phyloP scores from a whole-genome alignment of 2,113 vertebrate species.

The Australoheros scitulus region DNA sequence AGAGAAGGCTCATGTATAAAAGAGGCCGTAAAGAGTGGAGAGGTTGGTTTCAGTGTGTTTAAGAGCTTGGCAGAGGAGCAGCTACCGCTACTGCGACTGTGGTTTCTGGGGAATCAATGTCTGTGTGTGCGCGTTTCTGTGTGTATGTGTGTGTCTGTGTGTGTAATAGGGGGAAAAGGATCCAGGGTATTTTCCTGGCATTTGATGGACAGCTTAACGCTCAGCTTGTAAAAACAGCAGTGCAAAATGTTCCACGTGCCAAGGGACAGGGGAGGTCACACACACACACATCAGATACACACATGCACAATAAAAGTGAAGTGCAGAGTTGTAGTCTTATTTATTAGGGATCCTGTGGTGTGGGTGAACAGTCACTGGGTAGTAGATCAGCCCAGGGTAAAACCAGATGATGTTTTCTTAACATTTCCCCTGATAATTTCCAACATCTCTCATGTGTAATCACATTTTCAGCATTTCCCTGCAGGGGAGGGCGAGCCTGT shows the following conservation, averaged over 20 bases:
- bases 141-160: constrained; percentile 24
- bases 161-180: constrained; percentile 46
- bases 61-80: constrained; percentile 65
- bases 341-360: constrained; percentile 56
- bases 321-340: constrained; percentile 53
- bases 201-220: constrained; percentile 74
- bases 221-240: constrained; percentile 73
- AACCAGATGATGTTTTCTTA: constrained; percentile 63
- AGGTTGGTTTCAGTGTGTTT: constrained; percentile 70
- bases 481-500: neutral
- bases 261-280: constrained; percentile 58
- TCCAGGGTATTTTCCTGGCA: constrained; percentile 67
- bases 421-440: constrained; percentile 63
- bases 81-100: constrained; percentile 52
- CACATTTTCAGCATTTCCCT: constrained; percentile 54
- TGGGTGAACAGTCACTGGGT: constrained; percentile 62
- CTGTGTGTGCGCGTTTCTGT: constrained; percentile 3
- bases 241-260: constrained; percentile 73
- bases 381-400: constrained; percentile 23
- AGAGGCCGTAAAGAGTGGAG: constrained; percentile 58
- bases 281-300: constrained; percentile 28
- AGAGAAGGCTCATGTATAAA: constrained; percentile 63
- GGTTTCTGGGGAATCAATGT: constrained; percentile 61
- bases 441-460: constrained; percentile 40
- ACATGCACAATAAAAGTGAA: constrained; percentile 55